Conservation (phyloP, 1,140 invertebrate genomes). For the Ganaspis sp. region DNA sequence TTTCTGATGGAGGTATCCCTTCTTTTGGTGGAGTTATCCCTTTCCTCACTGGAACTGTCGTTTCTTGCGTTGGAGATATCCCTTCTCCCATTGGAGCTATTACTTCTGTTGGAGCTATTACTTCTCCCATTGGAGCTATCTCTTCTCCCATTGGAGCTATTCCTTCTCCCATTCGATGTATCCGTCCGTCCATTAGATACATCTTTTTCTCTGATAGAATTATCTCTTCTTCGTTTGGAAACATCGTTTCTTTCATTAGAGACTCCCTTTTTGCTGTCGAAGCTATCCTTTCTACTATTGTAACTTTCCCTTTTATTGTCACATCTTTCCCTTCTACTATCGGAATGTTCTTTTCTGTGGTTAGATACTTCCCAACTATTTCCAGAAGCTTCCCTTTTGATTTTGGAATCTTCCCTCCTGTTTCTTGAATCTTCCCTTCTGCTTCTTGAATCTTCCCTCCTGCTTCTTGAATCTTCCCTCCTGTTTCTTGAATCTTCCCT, state of each 20-base stretch:
- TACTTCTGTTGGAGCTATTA: neutral
- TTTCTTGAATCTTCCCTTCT: too few species aligned
- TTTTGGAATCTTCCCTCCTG: too few species aligned
- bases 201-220: too few species aligned
- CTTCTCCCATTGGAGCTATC: neutral
- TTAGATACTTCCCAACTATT: too few species aligned
- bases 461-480: neutral
- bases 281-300: neutral
- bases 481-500: neutral
- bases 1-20: neutral
- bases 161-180: neutral
- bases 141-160: neutral
- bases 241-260: neutral
- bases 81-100: neutral
- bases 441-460: too few species aligned
- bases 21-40: neutral
- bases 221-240: neutral
- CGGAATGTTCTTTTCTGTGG: too few species aligned
- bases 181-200: neutral
- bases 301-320: too few species aligned
- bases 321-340: too few species aligned
- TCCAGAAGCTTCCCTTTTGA: too few species aligned
- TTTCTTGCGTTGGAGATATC: neutral
- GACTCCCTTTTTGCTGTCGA: neutral
- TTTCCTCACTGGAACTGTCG: neutral